A percentile compares a stretch with the other conserved stretches of the same genome.
Evolutionary conservation across 2,113 vertebrate species (phyloP).

Genomic region (Xiphophorus hellerii): DNA sequence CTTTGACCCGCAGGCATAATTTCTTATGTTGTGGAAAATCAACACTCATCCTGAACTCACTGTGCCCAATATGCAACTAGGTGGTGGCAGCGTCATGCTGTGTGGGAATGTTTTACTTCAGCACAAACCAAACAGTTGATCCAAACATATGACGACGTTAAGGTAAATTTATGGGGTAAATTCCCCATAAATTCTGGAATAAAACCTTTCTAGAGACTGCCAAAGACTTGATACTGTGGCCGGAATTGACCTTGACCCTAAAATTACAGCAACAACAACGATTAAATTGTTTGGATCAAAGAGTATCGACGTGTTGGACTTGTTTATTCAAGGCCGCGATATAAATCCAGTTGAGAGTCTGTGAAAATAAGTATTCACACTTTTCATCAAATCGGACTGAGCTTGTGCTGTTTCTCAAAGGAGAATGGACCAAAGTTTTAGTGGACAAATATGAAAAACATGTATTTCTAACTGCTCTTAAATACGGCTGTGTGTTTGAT

Average conservation of each 20-base stretch:
- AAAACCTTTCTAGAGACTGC: too few species aligned
- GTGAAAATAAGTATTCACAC: not conserved
- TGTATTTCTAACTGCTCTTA: not conserved
- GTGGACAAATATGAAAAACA: not conserved
- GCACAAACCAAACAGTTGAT: too few species aligned
- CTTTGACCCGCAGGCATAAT: too few species aligned
- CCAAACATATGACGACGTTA: too few species aligned
- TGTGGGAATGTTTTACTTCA: not conserved
- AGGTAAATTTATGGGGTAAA: too few species aligned
- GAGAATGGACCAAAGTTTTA: not conserved
- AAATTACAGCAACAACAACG: not conserved
- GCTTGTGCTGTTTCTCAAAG: not conserved
- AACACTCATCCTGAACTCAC: not conserved
- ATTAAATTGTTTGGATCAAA: not conserved
- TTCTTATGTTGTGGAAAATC: not conserved
- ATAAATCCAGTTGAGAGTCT: not conserved
- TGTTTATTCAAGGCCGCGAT: not conserved
- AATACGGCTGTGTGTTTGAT: not conserved
- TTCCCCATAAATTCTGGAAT: too few species aligned
- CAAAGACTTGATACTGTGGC: not conserved
- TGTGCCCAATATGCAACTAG: not conserved
- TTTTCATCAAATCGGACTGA: not conserved
- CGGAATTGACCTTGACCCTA: not conserved
- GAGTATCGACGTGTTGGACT: not conserved
- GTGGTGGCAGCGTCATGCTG: not conserved